A percentile compares a stretch with the other conserved stretches of the same genome.
Conservation (phyloP, 2,888 invertebrate genomes). For the Epirrhoe tristata region DNA sequence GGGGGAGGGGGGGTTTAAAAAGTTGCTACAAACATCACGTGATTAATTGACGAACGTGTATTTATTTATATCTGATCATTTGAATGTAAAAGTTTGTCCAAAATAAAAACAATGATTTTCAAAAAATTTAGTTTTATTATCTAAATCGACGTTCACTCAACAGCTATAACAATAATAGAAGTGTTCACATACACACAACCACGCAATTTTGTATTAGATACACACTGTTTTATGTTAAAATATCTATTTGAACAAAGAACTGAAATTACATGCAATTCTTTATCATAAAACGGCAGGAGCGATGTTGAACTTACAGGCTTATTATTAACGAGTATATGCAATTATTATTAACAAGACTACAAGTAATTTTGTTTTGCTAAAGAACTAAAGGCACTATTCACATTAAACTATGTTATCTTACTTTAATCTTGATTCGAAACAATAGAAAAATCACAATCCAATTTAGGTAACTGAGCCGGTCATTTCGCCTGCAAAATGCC, state of each 20-base stretch:
- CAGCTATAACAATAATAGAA: conserved; percentile 41
- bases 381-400: background rate
- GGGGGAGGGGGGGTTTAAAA: too few relatives aligned
- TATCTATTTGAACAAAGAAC: background rate
- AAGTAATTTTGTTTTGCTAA: background rate
- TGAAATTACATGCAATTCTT: conserved; percentile 4
- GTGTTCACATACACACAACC: conserved; percentile 31
- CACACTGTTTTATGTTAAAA: conserved; percentile 6
- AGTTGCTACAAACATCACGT: too few relatives aligned
- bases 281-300: background rate
- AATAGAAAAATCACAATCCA: conserved; percentile 4
- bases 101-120: conserved; percentile 18
- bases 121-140: conserved; percentile 44
- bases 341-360: background rate
- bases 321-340: background rate
- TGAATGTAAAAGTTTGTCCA: conserved; percentile 11
- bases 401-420: background rate
- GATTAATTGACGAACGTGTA: too few relatives aligned
- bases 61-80: background rate
- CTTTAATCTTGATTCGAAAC: conserved; percentile 1
- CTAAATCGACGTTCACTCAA: conserved; percentile 37
- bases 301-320: conserved; percentile 1
- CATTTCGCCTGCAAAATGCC: conserved; percentile 33
- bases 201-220: conserved; percentile 29
- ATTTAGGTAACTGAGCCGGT: conserved; percentile 1